Base-by-base conservation (phyloP, 2,113 vertebrate genomes). In the Stictonetta naevosa region DNA sequence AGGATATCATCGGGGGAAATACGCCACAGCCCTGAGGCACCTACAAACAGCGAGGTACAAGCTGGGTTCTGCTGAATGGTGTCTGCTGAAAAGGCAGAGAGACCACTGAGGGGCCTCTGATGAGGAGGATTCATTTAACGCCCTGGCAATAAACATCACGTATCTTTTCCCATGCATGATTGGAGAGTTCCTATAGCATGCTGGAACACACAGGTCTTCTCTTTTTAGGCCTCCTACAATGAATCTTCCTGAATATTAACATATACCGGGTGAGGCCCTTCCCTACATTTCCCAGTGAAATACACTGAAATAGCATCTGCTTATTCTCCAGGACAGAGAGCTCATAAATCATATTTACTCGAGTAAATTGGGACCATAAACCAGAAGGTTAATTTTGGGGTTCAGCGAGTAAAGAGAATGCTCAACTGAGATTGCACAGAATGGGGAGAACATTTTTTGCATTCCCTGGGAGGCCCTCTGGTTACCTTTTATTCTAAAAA, bases 11-110 rank as follows among this genome's bases (percentile, higher is more conserved):
- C 55, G 44, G 96, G 67, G 29, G 96, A 95, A 55, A 96, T 71
- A 78, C 95, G 95, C 95, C 96, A 97, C 8, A 44, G 69, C 26
- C 97, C 97, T 11, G 97, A 81, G 69, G 97, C 97, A 66, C 97
- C 97, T 98, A 69, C 52, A 50, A 69, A 87, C 55, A 58, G 11
- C 28, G 29, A 81, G 44, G 34, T 83, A 67, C 86, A 67, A 86
- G 33, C 20, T 59, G 42, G 25, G 38, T 36, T 64, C 40, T n/a
- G 34, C 42, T 36, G 15, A 12, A 23, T 10, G 36, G 48, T 19
- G 34, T 25, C 58, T 15, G 29, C 34, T 23, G 26, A 23, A 31
- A 12, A 66, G 38, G 44, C 23, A 22, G 23, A n/a, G 22, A 12
- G 44, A 46, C 42, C 31, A 16, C 13, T 8, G 66, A 23, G 31